Conservation (phyloP, 2,113 vertebrate species). For the Neoarius graeffei region DNA sequence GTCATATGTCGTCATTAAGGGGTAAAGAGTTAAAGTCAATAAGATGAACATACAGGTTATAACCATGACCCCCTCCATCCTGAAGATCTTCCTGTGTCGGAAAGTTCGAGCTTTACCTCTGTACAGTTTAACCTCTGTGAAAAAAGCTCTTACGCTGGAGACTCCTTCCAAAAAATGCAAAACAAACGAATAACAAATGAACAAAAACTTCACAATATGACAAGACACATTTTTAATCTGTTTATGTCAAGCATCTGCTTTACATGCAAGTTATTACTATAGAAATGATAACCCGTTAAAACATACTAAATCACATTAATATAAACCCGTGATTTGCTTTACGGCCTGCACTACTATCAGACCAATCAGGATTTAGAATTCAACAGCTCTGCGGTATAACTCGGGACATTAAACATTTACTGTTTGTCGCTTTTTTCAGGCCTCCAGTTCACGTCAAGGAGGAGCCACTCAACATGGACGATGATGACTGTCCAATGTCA, state of each 20-base stretch:
- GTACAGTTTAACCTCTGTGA: background rate
- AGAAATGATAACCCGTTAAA: background rate
- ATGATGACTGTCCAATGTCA: slow-evolving; percentile 98
- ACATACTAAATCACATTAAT: background rate
- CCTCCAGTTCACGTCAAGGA: slow-evolving; percentile 95
- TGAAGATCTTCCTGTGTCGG: background rate
- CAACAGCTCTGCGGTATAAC: background rate
- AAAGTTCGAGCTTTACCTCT: background rate
- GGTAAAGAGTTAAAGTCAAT: no score
- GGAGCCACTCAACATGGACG: slow-evolving; percentile 96
- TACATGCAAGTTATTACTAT: background rate
- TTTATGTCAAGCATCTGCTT: background rate
- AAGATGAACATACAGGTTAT: background rate
- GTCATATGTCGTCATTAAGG: no score
- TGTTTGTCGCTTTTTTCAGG: slow-evolving; percentile 74
- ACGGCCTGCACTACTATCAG: background rate
- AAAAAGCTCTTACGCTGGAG: background rate
- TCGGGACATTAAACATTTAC: background rate
- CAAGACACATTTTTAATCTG: background rate
- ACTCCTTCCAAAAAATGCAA: background rate
- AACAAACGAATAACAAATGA: background rate
- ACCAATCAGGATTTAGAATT: background rate
- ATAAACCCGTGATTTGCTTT: background rate
- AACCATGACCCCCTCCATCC: background rate
- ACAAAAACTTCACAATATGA: background rate